Evolutionary conservation across 2,888 invertebrate genomes (phyloP).

Genomic region (Drosophila diplacantha): DNA sequence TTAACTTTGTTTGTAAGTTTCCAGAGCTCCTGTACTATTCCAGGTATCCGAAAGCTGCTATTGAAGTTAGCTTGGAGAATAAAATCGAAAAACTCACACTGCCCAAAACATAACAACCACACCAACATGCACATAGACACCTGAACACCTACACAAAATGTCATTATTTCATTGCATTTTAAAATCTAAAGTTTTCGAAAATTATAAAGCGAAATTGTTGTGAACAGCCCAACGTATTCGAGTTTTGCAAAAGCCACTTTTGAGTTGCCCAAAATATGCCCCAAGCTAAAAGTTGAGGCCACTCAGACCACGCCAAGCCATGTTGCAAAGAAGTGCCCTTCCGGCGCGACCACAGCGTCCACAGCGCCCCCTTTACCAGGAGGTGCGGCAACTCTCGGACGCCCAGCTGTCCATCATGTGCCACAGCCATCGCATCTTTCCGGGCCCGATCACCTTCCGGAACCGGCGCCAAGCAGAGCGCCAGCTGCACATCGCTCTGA

Average conservation of each 20-base stretch:
- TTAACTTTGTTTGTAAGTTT: conserved; percentile 6
- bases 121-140: neutral
- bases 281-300: neutral
- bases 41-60: neutral
- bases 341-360: conserved; percentile 7
- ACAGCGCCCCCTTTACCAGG: conserved; percentile 17
- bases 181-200: neutral
- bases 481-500: conserved; percentile 47
- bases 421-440: conserved; percentile 23
- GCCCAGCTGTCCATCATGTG: conserved; percentile 44
- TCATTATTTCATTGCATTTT: conserved; percentile 5
- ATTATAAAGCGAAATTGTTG: neutral
- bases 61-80: neutral
- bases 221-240: neutral
- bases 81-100: neutral
- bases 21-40: neutral
- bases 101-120: neutral
- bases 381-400: conserved; percentile 33
- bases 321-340: conserved; percentile 3
- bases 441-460: neutral
- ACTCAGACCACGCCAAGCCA: conserved; percentile 4
- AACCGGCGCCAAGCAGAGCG: conserved; percentile 43
- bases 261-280: conserved; percentile 12
- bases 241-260: neutral
- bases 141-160: neutral